Base-by-base conservation (phyloP, 2,113 vertebrate genomes). In the Vombatus ursinus region DNA sequence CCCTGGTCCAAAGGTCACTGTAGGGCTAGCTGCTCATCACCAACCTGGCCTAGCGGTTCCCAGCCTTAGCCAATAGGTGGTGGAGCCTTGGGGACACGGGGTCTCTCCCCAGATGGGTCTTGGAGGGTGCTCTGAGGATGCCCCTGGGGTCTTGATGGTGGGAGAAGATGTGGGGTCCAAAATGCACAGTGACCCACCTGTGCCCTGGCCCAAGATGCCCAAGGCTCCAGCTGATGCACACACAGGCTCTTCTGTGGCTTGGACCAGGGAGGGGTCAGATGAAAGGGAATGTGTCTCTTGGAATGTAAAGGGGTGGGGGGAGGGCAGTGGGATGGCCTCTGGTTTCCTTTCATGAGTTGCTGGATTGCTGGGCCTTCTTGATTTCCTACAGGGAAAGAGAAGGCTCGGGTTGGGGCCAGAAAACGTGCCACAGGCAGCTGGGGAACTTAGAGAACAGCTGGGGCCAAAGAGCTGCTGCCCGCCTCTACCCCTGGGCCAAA, bases 351-450 rank as follows among this genome's bases (percentile, higher is more conserved):
- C 99, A 99, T 91, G 99, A 98, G 31, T 97, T 97, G 94, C 94
- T 97, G 48, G 96, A 77, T 44, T 98, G 98, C 95, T 99, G 98
- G 0, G 99, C 99, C 96, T 98, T 99, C 96, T 98, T 97, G 93
- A 99, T 99, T 98, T 99, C 99, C 99, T 99, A 97, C 93, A 91
- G 94, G 94, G 12, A 98, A 95, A 53, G 11, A 68, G 50, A 23
- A 5, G n/a, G 53, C 9, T 95, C 44, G 94, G 51, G 22, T 19
- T 16, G 14, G 61, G 26, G 1, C 26, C 7, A 1, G 24, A 2
- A 54, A 57, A 26, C 52, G 24, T 57, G 23, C 23, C 26, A 14
- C 52, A 53, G 26, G 9, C 57, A 8, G 9, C 92, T 31, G 9
- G 77, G 68, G 92, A 37, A 22, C 8, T 25, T 24, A 24, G 8